Percentiles rank a stretch among this genome's conserved stretches.
phyloP scores from a whole-genome alignment of 2,797 vertebrate genomes.

The Dipus sagitta region DNA sequence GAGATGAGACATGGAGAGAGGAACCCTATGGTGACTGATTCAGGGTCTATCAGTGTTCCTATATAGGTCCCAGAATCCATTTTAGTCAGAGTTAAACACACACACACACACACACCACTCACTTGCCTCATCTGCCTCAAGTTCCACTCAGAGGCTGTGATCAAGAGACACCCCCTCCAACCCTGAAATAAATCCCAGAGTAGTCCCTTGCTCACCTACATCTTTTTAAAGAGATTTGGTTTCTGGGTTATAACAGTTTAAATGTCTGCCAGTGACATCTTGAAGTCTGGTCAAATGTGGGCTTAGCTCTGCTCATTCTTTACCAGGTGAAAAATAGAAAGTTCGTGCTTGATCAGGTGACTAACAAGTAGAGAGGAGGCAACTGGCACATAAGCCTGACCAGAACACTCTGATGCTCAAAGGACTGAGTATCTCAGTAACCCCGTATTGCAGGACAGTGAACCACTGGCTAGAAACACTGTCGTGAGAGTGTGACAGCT shows the following conservation, averaged over 20 bases:
- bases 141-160: background rate
- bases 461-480: background rate
- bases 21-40: accelerated
- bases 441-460: too few relatives aligned
- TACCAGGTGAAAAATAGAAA: background rate
- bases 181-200: background rate
- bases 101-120: too few relatives aligned
- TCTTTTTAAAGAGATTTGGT: background rate
- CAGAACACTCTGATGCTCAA: accelerated
- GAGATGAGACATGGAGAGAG: accelerated
- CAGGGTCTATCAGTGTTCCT: accelerated
- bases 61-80: background rate
- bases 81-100: background rate
- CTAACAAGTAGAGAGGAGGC: background rate
- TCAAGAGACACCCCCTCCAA: background rate
- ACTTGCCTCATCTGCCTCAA: background rate
- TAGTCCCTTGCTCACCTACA: background rate
- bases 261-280: background rate
- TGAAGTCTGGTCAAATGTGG: background rate
- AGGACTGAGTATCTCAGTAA: background rate
- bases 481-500: background rate
- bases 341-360: background rate
- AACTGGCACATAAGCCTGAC: background rate
- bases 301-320: background rate
- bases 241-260: background rate